Evolutionary conservation across 2,888 invertebrate species (phyloP).

Genomic region (Andrena haemorrhoa): DNA sequence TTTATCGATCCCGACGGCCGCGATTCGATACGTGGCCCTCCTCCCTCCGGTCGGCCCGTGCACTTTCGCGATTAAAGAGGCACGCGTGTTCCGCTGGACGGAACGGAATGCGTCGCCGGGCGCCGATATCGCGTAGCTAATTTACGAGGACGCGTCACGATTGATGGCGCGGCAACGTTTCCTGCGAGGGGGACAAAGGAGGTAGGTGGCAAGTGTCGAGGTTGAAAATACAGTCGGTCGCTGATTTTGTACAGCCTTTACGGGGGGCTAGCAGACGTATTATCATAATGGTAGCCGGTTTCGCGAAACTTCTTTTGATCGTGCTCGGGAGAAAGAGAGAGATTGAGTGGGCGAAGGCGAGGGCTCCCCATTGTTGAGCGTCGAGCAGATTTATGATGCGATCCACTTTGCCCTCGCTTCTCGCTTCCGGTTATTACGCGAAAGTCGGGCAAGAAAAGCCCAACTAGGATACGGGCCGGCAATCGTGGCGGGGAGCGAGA

Average conservation of each 20-base stretch:
- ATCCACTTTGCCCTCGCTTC: constrained; percentile 67
- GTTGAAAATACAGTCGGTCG: constrained; percentile 35
- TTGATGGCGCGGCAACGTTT: neutral
- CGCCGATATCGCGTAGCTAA: too few relatives aligned
- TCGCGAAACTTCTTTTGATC: constrained; percentile 66
- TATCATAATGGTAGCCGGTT: constrained; percentile 68
- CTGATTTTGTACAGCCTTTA: constrained; percentile 49
- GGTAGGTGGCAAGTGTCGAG: constrained; percentile 10
- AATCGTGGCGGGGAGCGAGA: neutral
- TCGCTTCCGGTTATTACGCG: constrained; percentile 72
- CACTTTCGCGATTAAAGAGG: too few relatives aligned
- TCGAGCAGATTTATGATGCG: constrained; percentile 67
- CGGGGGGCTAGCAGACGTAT: constrained; percentile 46
- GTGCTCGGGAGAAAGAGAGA: constrained; percentile 43
- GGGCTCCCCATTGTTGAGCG: constrained; percentile 62
- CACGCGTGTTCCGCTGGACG: too few relatives aligned
- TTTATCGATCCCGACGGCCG: constrained; percentile 24
- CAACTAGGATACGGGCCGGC: constrained; percentile 48
- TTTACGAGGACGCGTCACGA: neutral
- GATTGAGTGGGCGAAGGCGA: constrained; percentile 10
- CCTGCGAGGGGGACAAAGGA: constrained; percentile 3
- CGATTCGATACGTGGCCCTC: neutral
- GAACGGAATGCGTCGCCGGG: too few relatives aligned
- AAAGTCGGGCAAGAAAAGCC: constrained; percentile 70
- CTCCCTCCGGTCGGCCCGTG: too few relatives aligned